Evolutionary conservation across 2,113 vertebrate genomes (phyloP).

Genomic region (Montifringilla adamsi): DNA sequence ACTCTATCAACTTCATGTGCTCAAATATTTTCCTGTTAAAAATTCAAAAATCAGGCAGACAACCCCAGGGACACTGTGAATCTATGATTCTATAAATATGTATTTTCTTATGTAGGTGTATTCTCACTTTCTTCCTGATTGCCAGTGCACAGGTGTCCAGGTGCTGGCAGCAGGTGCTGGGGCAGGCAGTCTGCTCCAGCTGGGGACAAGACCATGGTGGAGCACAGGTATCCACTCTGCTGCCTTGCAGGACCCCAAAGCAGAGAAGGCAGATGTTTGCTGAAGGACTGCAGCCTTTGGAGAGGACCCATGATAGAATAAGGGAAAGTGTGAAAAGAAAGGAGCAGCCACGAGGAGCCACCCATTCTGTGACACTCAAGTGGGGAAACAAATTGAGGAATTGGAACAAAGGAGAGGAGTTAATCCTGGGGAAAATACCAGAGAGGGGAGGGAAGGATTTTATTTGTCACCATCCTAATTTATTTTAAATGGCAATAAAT

Average conservation of each 20-base stretch:
- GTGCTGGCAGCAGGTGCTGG: rapidly evolving
- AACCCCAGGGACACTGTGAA: neutral
- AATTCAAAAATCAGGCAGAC: neutral
- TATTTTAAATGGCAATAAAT: neutral
- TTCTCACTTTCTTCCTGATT: neutral
- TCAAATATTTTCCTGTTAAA: neutral
- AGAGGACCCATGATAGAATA: neutral
- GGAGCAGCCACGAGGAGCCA: neutral
- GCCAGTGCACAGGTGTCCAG: neutral
- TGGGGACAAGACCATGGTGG: rapidly evolving
- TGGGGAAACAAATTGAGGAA: neutral
- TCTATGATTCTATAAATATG: neutral
- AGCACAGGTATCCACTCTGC: neutral
- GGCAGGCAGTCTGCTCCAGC: neutral
- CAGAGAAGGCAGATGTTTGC: neutral
- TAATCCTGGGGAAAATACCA: neutral
- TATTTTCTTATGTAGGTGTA: neutral
- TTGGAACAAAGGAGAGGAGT: neutral
- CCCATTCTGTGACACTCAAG: neutral
- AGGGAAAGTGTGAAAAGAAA: neutral
- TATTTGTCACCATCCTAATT: neutral
- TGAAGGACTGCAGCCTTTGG: neutral
- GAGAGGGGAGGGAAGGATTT: neutral
- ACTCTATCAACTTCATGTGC: neutral
- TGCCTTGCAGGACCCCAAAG: neutral